Percentiles rank a stretch among this genome's conserved stretches.
These are phyloP conservation scores for Acanthurus tractus DNA, from an alignment of 2,797 vertebrate species.

Conservation along the genomic window DNA sequence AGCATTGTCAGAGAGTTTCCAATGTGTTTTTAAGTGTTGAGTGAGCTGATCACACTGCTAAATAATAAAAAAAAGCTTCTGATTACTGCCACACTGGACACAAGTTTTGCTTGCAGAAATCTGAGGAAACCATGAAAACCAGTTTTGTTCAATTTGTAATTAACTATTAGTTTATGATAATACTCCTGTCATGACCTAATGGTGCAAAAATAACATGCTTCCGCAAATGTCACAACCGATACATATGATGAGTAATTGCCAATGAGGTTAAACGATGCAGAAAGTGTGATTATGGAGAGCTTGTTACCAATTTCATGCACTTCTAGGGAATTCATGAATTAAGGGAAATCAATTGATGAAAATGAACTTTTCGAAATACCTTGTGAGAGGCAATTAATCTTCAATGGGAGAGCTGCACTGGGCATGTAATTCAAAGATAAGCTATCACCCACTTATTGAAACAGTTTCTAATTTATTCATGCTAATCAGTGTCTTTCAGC, in stretches of 20 bases:
- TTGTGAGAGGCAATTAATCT: conserved; percentile 81
- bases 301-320: conserved; percentile 76
- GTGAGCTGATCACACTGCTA: conserved; percentile 7
- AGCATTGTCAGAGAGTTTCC: neutral
- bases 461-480: conserved; percentile 80
- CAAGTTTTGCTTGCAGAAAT: conserved; percentile 23
- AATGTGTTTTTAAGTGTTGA: neutral
- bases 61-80: neutral
- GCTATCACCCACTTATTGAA: conserved; percentile 75
- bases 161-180: conserved; percentile 70
- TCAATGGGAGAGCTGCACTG: conserved; percentile 71
- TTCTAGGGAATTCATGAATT: conserved; percentile 75
- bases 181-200: conserved; percentile 72
- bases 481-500: conserved; percentile 78
- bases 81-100: conserved; percentile 4
- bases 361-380: conserved; percentile 82
- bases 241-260: conserved; percentile 74
- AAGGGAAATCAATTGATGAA: conserved; percentile 80
- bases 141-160: conserved; percentile 57
- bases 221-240: conserved; percentile 73
- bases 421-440: conserved; percentile 83
- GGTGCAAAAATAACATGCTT: conserved; percentile 78
- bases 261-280: conserved; percentile 74
- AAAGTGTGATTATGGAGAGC: conserved; percentile 71
- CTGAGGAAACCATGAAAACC: conserved; percentile 3